A percentile compares a stretch with the other conserved stretches of the same genome.
Evolutionary conservation across 2,113 vertebrate genomes (phyloP).

Genomic region (Aix galericulata): DNA sequence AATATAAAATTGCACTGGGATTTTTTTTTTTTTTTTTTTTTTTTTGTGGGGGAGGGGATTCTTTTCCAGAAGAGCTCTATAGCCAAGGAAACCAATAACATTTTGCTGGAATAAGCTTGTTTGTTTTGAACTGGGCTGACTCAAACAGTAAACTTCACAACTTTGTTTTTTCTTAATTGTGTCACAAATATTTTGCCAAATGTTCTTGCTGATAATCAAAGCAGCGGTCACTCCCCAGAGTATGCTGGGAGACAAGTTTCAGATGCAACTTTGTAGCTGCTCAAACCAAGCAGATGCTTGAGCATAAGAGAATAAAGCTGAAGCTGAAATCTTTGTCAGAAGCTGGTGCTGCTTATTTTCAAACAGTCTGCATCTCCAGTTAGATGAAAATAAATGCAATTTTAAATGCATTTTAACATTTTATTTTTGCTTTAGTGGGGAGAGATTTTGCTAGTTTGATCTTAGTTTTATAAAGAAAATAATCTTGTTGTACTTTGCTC

Average conservation of each 20-base stretch:
- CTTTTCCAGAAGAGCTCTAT: conserved; percentile 32
- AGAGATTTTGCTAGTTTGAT: not conserved
- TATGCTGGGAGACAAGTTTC: not conserved
- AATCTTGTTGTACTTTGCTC: not conserved
- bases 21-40: not conserved
- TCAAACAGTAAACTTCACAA: conserved; percentile 58
- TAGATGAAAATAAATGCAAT: not conserved
- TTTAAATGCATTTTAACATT: not conserved
- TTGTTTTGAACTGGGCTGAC: conserved; percentile 55
- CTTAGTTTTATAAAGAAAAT: not conserved
- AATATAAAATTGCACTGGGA: conserved; percentile 38
- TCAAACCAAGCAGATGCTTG: not conserved
- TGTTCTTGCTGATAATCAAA: conserved; percentile 40
- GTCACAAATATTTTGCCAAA: conserved; percentile 36
- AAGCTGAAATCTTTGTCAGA: not conserved
- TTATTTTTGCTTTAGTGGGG: not conserved
- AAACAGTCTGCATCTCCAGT: not conserved
- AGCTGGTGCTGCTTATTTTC: not conserved
- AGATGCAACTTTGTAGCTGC: not conserved
- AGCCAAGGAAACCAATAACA: conserved; percentile 65
- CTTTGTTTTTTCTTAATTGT: conserved; percentile 50
- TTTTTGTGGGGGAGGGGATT: not conserved
- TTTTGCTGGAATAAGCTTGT: conserved; percentile 49
- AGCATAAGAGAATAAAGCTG: not conserved
- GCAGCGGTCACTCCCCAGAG: rapidly evolving